phyloP scores from a whole-genome alignment of 2,113 vertebrate genomes.

The Hypanus sabinus region DNA sequence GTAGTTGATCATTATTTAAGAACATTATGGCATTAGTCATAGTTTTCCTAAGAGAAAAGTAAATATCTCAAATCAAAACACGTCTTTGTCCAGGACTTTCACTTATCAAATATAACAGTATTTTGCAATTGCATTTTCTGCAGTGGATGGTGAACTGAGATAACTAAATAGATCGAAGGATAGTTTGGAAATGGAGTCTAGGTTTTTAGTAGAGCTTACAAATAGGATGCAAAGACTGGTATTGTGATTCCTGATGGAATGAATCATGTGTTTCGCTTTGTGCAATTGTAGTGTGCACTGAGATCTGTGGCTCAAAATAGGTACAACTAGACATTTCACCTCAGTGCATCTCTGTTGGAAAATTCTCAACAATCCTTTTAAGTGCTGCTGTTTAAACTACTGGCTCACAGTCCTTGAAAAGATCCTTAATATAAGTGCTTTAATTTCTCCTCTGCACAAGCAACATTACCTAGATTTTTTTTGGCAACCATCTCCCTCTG shows the following conservation, averaged over 20 bases:
- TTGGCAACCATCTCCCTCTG: not conserved
- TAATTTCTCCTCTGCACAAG: not conserved
- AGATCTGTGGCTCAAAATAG: not conserved
- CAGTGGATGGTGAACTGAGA: not conserved
- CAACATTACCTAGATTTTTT: not conserved
- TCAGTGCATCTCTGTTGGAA: not conserved
- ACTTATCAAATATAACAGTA: not conserved
- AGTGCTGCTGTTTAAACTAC: not conserved
- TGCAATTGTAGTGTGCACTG: not conserved
- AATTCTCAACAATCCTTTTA: not conserved
- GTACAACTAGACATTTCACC: not conserved
- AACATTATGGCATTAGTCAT: not conserved
- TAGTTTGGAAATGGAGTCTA: not conserved
- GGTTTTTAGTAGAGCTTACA: not conserved
- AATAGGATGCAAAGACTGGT: not conserved
- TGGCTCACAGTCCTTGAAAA: not conserved
- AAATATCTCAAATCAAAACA: not conserved
- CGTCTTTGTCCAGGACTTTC: not conserved
- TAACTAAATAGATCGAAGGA: not conserved
- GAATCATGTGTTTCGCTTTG: not conserved
- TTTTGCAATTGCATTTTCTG: not conserved
- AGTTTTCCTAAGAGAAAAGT: not conserved
- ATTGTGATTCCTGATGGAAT: not conserved
- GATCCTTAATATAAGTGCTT: not conserved
- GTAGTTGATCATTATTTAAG: not conserved